A percentile compares a stretch with the other conserved stretches of the same genome.
phyloP scores from a whole-genome alignment of 2,888 invertebrate species.

The Xanthorhoe spadicearia region DNA sequence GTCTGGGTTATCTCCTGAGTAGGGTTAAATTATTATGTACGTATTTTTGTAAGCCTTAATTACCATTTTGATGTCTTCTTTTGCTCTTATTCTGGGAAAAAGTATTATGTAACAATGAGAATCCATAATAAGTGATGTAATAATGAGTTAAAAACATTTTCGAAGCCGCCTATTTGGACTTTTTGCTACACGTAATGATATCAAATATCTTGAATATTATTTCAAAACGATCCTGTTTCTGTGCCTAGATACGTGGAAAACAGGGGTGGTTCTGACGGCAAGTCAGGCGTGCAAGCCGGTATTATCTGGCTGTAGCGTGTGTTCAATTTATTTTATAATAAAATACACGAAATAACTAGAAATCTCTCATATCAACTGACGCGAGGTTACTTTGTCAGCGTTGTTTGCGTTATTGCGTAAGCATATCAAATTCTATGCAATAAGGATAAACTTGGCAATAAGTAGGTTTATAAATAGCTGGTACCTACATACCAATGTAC shows the following conservation, averaged over 20 bases:
- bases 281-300: constrained; percentile 8
- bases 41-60: neutral
- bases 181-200: constrained; percentile 23
- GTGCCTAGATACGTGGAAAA: constrained; percentile 8
- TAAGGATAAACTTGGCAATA: neutral
- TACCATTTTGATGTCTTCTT: neutral
- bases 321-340: constrained; percentile 17
- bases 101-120: neutral
- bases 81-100: neutral
- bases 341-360: constrained; percentile 8
- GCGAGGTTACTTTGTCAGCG: neutral
- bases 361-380: neutral
- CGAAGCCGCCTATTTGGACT: constrained; percentile 8
- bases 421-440: neutral
- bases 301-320: constrained; percentile 2
- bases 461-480: too few species aligned
- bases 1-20: neutral
- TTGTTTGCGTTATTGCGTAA: neutral
- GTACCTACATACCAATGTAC: too few species aligned
- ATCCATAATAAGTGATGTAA: too few species aligned
- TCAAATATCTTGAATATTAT: constrained; percentile 20
- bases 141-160: too few species aligned
- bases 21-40: neutral
- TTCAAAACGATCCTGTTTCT: constrained; percentile 4
- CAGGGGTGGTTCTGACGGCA: constrained; percentile 4